Percentiles rank a stretch among this genome's conserved stretches.
Evolutionary conservation across 2,113 vertebrate genomes (phyloP).

Genomic region (Neogobius melanostomus): DNA sequence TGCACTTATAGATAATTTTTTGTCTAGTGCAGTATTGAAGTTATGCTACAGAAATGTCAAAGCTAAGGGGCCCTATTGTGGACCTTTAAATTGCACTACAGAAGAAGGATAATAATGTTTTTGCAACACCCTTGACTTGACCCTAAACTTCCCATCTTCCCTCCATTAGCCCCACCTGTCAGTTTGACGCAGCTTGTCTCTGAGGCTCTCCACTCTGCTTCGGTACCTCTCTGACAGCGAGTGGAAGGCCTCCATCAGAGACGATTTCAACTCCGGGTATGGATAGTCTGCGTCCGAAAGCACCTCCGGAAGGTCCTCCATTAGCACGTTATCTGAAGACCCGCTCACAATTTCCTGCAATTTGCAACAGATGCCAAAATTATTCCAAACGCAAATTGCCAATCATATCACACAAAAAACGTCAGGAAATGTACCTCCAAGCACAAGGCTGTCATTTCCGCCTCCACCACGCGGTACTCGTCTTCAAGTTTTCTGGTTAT

Average conservation of each 20-base stretch:
- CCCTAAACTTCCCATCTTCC: not conserved
- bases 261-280: constrained; percentile 80
- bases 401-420: not conserved
- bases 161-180: constrained; percentile 70
- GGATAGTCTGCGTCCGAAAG: constrained; percentile 82
- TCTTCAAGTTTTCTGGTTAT: constrained; percentile 74
- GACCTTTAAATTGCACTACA: too few species aligned
- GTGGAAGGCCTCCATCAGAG: constrained; percentile 79
- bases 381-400: not conserved
- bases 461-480: constrained; percentile 76
- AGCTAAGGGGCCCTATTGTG: too few species aligned
- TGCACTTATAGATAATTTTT: too few species aligned
- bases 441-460: constrained; percentile 68
- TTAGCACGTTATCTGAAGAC: constrained; percentile 58
- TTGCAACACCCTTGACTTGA: not conserved
- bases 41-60: too few species aligned
- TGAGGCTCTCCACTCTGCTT: constrained; percentile 70
- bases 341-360: constrained; percentile 55
- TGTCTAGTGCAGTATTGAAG: too few species aligned
- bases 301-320: constrained; percentile 73
- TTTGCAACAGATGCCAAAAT: not conserved
- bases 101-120: not conserved
- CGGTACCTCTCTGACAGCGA: constrained; percentile 77
- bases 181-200: constrained; percentile 71
- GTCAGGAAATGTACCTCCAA: constrained; percentile 73